Conservation (phyloP, 2,113 vertebrate species). For the Scolopax mira region DNA sequence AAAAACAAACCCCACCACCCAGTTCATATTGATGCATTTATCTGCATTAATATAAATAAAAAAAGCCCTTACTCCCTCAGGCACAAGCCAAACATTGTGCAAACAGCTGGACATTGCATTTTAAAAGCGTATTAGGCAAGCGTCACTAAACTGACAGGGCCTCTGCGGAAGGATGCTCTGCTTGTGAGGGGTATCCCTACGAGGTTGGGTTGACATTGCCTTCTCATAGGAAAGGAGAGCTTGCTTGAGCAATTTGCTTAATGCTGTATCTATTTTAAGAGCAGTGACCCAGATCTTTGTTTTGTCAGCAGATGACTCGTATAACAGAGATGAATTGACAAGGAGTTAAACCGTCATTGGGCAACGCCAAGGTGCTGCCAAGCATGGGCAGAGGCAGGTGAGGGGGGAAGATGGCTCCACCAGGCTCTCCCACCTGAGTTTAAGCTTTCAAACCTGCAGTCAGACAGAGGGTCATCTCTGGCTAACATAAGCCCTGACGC, state of each 20-base stretch:
- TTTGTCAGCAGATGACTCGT: slow-evolving; percentile 61
- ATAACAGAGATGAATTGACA: slow-evolving; percentile 40
- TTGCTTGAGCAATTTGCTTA: slow-evolving; percentile 52
- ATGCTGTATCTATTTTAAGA: slow-evolving; percentile 56
- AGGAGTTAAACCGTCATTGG: neutral
- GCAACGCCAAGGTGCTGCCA: neutral
- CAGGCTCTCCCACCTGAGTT: neutral
- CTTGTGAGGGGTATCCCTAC: neutral
- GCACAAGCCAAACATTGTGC: neutral
- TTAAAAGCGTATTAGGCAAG: neutral
- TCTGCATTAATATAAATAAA: neutral
- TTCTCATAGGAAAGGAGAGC: slow-evolving; percentile 31
- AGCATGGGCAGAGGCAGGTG: neutral
- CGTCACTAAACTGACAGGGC: neutral
- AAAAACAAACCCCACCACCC: too few species aligned
- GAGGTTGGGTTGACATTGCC: slow-evolving; percentile 28
- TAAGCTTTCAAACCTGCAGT: neutral
- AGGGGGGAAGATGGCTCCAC: neutral
- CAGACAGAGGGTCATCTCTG: neutral
- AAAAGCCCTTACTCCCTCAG: neutral
- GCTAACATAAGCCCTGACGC: neutral
- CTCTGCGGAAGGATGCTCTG: neutral
- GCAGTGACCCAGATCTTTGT: slow-evolving; percentile 57
- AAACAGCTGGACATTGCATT: neutral
- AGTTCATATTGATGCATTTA: neutral